These are phyloP conservation scores for Clinocottus analis DNA, from an alignment of 2,113 vertebrate species.

Conservation along the genomic window DNA sequence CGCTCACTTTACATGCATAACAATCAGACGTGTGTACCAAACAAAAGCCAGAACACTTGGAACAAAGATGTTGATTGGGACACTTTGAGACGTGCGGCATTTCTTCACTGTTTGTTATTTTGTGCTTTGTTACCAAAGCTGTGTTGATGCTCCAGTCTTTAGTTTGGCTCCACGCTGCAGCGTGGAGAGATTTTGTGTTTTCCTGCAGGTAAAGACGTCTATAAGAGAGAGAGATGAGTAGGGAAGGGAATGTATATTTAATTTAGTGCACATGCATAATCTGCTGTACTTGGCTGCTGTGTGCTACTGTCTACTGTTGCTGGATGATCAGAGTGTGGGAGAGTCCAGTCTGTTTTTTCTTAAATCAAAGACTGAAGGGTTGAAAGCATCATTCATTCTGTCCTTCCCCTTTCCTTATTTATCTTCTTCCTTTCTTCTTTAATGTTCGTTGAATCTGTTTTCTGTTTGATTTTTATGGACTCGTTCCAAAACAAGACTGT, in stretches of 20 bases:
- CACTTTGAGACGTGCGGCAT: not conserved
- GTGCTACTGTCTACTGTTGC: not conserved
- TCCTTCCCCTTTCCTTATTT: not conserved
- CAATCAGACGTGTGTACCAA: slow-evolving; percentile 37
- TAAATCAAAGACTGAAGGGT: slow-evolving; percentile 35
- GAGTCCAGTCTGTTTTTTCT: slow-evolving; percentile 25
- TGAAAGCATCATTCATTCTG: not conserved
- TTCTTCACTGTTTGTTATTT: slow-evolving; percentile 36
- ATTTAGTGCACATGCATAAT: slow-evolving; percentile 30
- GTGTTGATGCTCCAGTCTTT: slow-evolving; percentile 42
- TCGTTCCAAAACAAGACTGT: not conserved
- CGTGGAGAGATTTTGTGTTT: slow-evolving; percentile 32
- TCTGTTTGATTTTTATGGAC: not conserved
- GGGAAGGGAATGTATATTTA: slow-evolving; percentile 28
- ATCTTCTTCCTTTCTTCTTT: not conserved
- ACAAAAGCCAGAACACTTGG: slow-evolving; percentile 13
- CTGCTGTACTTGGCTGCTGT: slow-evolving; percentile 51
- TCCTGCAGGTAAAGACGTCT: slow-evolving; percentile 28
- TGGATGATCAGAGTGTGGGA: slow-evolving; percentile 32
- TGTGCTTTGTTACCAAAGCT: slow-evolving; percentile 39
- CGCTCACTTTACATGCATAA: slow-evolving; percentile 31
- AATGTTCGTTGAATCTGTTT: not conserved
- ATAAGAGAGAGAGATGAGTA: slow-evolving; percentile 1
- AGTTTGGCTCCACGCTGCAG: slow-evolving; percentile 39
- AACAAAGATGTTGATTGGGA: not conserved